A percentile compares a stretch with the other conserved stretches of the same genome.
Conservation (phyloP, 2,888 invertebrate species). For the Busseola fusca region DNA sequence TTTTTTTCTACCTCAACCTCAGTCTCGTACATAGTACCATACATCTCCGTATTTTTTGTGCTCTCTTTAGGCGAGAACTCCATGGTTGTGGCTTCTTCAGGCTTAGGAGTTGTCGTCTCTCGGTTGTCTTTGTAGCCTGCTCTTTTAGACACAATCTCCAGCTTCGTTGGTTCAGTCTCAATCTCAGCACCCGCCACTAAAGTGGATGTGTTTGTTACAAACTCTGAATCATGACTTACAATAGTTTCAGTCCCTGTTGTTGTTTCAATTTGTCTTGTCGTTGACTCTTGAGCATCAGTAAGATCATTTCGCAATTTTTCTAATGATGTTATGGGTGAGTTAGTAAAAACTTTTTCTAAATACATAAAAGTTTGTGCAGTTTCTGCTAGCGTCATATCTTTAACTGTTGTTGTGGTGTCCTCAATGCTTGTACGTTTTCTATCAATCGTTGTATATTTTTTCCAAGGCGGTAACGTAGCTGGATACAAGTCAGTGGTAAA, state of each 20-base stretch:
- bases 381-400: conserved; percentile 67
- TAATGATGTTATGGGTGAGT: conserved; percentile 68
- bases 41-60: conserved; percentile 52
- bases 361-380: conserved; percentile 62
- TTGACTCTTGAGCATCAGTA: conserved; percentile 34
- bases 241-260: conserved; percentile 16
- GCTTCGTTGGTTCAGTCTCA: conserved; percentile 36
- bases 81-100: conserved; percentile 43
- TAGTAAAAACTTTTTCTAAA: conserved; percentile 63
- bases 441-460: conserved; percentile 71
- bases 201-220: conserved; percentile 23
- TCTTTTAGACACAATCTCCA: conserved; percentile 73
- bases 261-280: conserved; percentile 22
- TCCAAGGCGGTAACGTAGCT: conserved; percentile 63
- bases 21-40: conserved; percentile 62
- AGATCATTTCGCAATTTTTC: conserved; percentile 62
- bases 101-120: conserved; percentile 58
- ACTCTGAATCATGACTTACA: conserved; percentile 15
- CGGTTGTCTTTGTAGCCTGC: conserved; percentile 79
- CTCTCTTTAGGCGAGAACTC: conserved; percentile 12
- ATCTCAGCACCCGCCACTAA: conserved; percentile 14
- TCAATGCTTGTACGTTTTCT: conserved; percentile 64
- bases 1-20: conserved; percentile 59
- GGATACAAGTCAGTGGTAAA: conserved; percentile 9
- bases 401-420: conserved; percentile 53